These are phyloP conservation scores for Chymomyza fuscimana DNA, from an alignment of 2,888 invertebrate species.

Conservation along the genomic window DNA sequence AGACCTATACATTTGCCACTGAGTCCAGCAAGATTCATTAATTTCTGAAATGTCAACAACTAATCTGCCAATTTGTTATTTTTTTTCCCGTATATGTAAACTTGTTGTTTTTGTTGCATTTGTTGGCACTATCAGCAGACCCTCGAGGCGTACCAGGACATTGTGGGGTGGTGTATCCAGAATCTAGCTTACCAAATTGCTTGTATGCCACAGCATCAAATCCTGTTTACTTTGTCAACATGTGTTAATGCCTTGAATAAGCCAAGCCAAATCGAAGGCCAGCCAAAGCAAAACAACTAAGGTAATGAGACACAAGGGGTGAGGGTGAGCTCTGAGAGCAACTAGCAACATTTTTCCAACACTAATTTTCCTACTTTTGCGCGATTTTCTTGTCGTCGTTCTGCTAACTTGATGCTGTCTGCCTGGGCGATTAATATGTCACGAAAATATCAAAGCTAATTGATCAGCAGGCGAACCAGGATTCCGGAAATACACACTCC, in stretches of 20 bases:
- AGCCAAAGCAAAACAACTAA: conserved; percentile 37
- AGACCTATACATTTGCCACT: conserved; percentile 41
- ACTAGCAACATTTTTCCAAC: conserved; percentile 9
- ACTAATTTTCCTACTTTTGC: conserved; percentile 45
- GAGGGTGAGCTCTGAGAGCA: not conserved
- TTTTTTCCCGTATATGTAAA: conserved; percentile 34
- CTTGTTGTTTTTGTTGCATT: conserved; percentile 4
- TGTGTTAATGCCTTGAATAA: conserved; percentile 71
- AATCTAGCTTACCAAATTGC: conserved; percentile 58
- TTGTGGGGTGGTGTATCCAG: conserved; percentile 1
- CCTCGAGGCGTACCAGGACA: not conserved
- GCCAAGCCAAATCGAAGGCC: conserved; percentile 62
- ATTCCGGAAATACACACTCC: conserved; percentile 1
- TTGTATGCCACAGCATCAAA: conserved; percentile 53
- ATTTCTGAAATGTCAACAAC: conserved; percentile 77
- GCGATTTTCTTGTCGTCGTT: conserved; percentile 52
- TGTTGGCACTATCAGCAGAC: conserved; percentile 27
- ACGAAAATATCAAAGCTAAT: conserved; percentile 70
- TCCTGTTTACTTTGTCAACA: conserved; percentile 77
- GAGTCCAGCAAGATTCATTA: conserved; percentile 72
- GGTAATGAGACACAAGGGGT: conserved; percentile 14
- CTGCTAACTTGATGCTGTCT: not conserved
- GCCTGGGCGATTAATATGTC: conserved; percentile 65
- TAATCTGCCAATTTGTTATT: conserved; percentile 77
- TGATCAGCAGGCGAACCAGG: conserved; percentile 51